phyloP scores from a whole-genome alignment of 2,888 invertebrate species.

The Lathronympha strigana region DNA sequence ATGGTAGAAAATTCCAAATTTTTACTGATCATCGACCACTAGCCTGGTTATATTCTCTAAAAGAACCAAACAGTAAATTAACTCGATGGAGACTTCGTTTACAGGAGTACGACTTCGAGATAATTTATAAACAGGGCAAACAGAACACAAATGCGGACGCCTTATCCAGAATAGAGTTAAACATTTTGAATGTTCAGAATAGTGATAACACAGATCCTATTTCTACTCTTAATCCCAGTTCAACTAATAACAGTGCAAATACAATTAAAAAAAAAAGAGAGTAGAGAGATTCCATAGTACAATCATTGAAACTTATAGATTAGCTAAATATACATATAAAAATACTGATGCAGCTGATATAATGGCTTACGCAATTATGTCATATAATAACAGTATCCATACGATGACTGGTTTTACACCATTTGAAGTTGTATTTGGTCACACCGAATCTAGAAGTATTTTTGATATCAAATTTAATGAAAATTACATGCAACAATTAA shows the following conservation, averaged over 20 bases:
- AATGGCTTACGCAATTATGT: slow-evolving; percentile 19
- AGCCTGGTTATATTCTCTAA: not conserved
- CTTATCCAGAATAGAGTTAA: not conserved
- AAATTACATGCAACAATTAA: slow-evolving; percentile 10
- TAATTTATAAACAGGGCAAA: not conserved
- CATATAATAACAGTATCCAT: slow-evolving; percentile 19
- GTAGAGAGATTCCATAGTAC: slow-evolving; percentile 15
- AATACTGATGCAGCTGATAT: not conserved
- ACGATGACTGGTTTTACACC: slow-evolving; percentile 15
- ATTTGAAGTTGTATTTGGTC: slow-evolving; percentile 11
- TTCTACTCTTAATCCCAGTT: not conserved
- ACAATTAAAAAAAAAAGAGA: not conserved
- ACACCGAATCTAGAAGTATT: slow-evolving; percentile 1
- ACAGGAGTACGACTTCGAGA: not conserved
- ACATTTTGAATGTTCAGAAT: slow-evolving; percentile 34
- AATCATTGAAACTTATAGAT: not conserved
- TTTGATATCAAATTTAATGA: slow-evolving; percentile 4
- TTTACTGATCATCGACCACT: not conserved
- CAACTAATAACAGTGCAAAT: not conserved
- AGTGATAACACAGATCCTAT: not conserved
- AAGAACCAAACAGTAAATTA: not conserved
- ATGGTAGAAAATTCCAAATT: not conserved
- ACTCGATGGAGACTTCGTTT: not conserved
- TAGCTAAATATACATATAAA: slow-evolving; percentile 4
- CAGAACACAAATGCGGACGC: not conserved